Evolutionary conservation across 2,888 invertebrate species (phyloP).

Genomic region (Hypomecis punctinalis): DNA sequence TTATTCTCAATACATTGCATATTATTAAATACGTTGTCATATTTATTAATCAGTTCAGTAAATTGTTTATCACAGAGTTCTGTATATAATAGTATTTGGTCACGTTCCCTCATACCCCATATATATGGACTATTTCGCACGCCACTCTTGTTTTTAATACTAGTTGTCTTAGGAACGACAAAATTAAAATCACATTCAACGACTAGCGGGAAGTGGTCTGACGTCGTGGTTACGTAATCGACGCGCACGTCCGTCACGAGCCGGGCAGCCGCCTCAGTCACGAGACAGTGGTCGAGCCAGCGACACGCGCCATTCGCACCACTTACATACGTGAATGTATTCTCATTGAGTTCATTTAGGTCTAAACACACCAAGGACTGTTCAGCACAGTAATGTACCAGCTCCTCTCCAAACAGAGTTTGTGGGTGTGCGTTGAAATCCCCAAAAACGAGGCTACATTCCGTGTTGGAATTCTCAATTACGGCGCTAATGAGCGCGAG

Average conservation of each 20-base stretch:
- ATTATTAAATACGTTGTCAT: no score
- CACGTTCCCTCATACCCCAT: background rate
- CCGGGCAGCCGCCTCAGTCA: background rate
- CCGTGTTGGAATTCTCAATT: background rate
- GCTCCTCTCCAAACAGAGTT: slow-evolving; percentile 1
- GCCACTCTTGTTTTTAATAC: background rate
- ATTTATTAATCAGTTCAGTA: no score
- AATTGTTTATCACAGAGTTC: background rate
- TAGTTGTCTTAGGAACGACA: background rate
- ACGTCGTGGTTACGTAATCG: background rate
- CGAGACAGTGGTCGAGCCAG: slow-evolving; percentile 5
- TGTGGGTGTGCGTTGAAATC: slow-evolving; percentile 3
- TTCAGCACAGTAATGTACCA: background rate
- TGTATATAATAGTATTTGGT: background rate
- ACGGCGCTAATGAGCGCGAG: background rate
- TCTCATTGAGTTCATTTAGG: background rate
- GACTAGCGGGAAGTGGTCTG: background rate
- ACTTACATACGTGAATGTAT: background rate
- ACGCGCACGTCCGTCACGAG: background rate
- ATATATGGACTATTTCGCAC: background rate
- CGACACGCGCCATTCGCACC: background rate
- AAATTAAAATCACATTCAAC: background rate
- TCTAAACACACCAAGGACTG: background rate
- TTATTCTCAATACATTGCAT: no score
- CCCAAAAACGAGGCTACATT: background rate